These are phyloP conservation scores for Babyrousa celebensis DNA, from an alignment of 2,797 vertebrate genomes.

Conservation along the genomic window DNA sequence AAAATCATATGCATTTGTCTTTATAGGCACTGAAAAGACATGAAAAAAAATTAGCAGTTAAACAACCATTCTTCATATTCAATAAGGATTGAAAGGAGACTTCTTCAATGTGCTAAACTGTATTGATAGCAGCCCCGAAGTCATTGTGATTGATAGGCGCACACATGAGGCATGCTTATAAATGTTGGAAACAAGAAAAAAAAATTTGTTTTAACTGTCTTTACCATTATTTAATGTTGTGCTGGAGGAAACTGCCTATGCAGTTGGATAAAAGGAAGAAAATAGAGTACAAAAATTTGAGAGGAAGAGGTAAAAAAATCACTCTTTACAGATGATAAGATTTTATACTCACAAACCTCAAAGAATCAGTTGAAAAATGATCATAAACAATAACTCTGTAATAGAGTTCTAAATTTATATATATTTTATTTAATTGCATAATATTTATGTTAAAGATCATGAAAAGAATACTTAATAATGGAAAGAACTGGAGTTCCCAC, in stretches of 20 bases:
- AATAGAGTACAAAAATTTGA: neutral
- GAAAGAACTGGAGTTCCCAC: neutral
- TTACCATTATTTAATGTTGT: constrained; percentile 7
- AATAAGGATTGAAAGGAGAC: neutral
- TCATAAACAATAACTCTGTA: constrained; percentile 45
- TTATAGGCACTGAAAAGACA: neutral
- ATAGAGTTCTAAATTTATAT: constrained; percentile 38
- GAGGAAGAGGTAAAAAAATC: neutral
- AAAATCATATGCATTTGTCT: neutral
- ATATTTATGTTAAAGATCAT: constrained; percentile 62
- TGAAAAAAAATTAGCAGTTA: constrained; percentile 38
- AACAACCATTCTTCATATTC: neutral
- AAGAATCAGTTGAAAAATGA: constrained; percentile 51
- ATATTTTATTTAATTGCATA: constrained; percentile 2
- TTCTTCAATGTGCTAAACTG: neutral
- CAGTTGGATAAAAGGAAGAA: constrained; percentile 49
- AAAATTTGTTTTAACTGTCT: neutral
- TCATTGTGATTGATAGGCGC: constrained; percentile 15
- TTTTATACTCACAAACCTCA: constrained; percentile 36
- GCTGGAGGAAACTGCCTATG: neutral
- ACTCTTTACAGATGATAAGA: neutral
- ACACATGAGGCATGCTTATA: neutral
- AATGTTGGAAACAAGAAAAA: constrained; percentile 33
- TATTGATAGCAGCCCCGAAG: neutral
- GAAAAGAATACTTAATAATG: constrained; percentile 16